Base-by-base conservation (phyloP, 2,797 vertebrate species). In the Scyliorhinus canicula region DNA sequence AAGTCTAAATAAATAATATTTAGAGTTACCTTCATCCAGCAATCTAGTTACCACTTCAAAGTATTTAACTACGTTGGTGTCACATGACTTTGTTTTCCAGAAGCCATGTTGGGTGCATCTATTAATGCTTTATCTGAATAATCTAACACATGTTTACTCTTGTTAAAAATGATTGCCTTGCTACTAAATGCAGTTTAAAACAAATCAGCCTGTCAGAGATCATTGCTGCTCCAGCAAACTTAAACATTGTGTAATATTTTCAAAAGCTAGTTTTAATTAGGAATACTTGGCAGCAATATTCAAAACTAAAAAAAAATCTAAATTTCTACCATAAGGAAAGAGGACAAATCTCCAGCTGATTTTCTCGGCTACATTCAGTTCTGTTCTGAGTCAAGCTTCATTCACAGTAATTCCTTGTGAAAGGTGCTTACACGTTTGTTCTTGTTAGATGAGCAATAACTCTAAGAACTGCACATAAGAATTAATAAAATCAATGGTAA, bases 331-430 rank as follows among this genome's bases (percentile, higher is more conserved):
- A 52, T 52, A 94, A 21, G 47, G 57, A 26, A 0, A 28, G 4
- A 74, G 50, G 65, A 52, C 12, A 21, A 94, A 94, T 74, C 50
- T 94, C 28, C 93, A 0, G 26, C n/a, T 31, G 93, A 52, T 69
- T 94, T 94, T 71, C 91, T 16, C 0, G 14, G 28, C 11, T 67
- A 47, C 26, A 44, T 50, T 50, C 63, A 47, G 63, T 67, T 93
- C 16, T 52, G 4, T 50, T 93, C 28, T 69, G 31, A 71, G 28
- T 31, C 67, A 52, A n/a, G 31, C 67, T 74, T 94, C 55, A 74
- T 94, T 67, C 63, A 67, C 40, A 47, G 60, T 93, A 93, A 93
- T 67, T 94, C 65, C 4, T 90, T 65, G 14, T 50, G 67, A 94
- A 94, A 28, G 67, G 31, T 31, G 67, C 14, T 35, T 35, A 94